phyloP scores from a whole-genome alignment of 2,888 invertebrate species.

The Acanthosepion esculentum region DNA sequence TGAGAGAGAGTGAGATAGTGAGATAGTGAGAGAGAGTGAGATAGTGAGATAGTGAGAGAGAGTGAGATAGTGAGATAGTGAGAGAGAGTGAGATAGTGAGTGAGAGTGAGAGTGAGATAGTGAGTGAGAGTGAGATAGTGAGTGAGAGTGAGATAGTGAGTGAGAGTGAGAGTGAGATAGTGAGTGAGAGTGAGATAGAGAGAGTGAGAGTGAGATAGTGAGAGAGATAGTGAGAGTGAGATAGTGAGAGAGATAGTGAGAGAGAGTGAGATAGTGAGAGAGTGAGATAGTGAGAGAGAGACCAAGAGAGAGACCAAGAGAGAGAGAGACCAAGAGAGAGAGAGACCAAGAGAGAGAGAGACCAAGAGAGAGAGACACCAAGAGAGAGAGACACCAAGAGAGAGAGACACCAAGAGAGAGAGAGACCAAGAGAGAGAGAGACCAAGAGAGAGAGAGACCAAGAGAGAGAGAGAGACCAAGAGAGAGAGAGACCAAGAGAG shows the following conservation, averaged over 20 bases:
- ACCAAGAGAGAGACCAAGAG: no score
- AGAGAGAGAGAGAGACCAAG: no score
- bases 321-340: no score
- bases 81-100: no score
- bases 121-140: background rate
- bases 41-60: no score
- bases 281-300: no score
- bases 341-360: background rate
- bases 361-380: background rate
- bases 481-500: background rate
- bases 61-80: no score
- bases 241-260: background rate
- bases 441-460: background rate
- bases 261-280: background rate
- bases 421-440: no score
- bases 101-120: background rate
- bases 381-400: background rate
- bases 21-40: rapidly evolving
- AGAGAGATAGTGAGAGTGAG: background rate
- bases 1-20: no score
- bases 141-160: background rate
- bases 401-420: no score
- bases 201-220: background rate
- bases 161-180: background rate
- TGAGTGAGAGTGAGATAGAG: background rate